Evolutionary conservation across 1,140 invertebrate species (phyloP).

Genomic region (Polypedilum pembai): DNA sequence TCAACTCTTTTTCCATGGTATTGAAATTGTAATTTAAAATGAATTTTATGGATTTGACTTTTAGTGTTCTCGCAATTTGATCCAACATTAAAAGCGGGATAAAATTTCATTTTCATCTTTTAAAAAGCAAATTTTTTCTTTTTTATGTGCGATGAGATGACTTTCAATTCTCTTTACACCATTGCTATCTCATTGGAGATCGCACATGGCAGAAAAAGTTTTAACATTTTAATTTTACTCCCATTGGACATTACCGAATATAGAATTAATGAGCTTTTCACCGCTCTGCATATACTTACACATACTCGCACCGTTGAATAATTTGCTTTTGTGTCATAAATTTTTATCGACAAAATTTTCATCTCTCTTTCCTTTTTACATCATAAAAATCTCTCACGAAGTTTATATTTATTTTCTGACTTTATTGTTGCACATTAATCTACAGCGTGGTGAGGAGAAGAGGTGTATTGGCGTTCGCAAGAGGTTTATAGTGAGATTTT

Average conservation of each 20-base stretch:
- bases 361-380: background rate
- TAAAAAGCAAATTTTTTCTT: too few relatives aligned
- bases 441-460: background rate
- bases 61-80: background rate
- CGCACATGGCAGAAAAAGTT: too few relatives aligned
- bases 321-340: constrained; percentile 14
- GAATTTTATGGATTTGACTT: constrained; percentile 2
- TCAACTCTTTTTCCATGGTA: background rate
- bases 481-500: background rate
- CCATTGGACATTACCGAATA: background rate
- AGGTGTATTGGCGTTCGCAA: too few relatives aligned
- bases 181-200: too few relatives aligned
- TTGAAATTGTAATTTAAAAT: background rate
- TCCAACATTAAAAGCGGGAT: too few relatives aligned
- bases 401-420: background rate
- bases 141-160: too few relatives aligned
- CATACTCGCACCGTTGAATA: background rate
- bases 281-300: background rate
- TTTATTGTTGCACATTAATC: background rate
- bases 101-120: too few relatives aligned
- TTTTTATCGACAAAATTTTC: constrained; percentile 21
- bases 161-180: too few relatives aligned
- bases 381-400: constrained; percentile 21
- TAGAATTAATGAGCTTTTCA: constrained; percentile 16
- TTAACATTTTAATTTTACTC: background rate